These are phyloP conservation scores for Alfaro cultratus DNA, from an alignment of 2,797 vertebrate genomes.

Conservation along the genomic window DNA sequence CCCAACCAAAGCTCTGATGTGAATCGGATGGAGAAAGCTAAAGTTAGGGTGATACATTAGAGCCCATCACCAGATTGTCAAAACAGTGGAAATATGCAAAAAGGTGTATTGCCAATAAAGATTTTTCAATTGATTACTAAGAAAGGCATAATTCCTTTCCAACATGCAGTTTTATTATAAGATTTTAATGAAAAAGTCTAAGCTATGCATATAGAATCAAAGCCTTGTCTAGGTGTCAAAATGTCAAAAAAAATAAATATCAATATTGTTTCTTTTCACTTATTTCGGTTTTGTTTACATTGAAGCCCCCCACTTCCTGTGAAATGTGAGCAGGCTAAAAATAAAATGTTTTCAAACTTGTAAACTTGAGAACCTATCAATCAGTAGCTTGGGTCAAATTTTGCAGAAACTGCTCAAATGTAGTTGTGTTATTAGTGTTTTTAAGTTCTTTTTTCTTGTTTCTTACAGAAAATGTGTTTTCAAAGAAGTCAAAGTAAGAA, in stretches of 20 bases:
- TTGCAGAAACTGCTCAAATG: not conserved
- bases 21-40: not conserved
- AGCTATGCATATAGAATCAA: not conserved
- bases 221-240: not conserved
- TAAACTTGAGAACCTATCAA: not conserved
- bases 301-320: not conserved
- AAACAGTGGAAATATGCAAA: not conserved
- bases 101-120: not conserved
- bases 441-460: constrained; percentile 5
- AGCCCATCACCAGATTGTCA: not conserved
- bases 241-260: not conserved
- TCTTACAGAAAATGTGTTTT: constrained; percentile 4
- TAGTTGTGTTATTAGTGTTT: not conserved
- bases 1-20: not conserved
- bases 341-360: not conserved
- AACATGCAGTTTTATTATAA: not conserved
- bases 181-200: not conserved
- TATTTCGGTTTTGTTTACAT: not conserved
- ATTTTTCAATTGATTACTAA: not conserved
- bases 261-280: not conserved
- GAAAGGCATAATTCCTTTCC: not conserved
- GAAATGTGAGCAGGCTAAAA: not conserved
- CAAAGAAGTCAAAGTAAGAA: not conserved
- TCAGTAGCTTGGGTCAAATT: not conserved
- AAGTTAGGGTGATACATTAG: not conserved